Evolutionary conservation across 2,888 invertebrate genomes (phyloP).

Genomic region (Hirtodrosophila confusa): DNA sequence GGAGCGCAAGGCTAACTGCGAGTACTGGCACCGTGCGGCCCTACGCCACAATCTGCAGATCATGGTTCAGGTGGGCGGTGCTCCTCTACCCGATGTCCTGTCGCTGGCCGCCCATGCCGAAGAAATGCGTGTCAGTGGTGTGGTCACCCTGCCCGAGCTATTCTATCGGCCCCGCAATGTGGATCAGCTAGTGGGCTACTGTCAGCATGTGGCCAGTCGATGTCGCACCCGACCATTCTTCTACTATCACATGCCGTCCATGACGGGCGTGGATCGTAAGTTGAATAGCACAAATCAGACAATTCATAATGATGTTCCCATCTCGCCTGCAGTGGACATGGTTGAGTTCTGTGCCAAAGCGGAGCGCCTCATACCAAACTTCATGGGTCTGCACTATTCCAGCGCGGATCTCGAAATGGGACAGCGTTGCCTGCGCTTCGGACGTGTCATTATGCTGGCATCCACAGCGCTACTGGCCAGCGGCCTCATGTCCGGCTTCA

Average conservation of each 20-base stretch:
- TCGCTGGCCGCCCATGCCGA: constrained; percentile 88
- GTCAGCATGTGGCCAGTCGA: constrained; percentile 87
- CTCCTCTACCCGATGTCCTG: constrained; percentile 88
- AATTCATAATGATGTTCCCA: background rate
- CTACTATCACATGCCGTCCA: constrained; percentile 92
- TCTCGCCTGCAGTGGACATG: constrained; percentile 88
- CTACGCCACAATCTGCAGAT: constrained; percentile 86
- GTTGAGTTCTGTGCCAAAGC: constrained; percentile 88
- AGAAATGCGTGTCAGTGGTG: constrained; percentile 87
- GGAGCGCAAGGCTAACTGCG: constrained; percentile 88
- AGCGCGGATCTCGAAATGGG: constrained; percentile 89
- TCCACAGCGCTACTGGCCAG: constrained; percentile 88
- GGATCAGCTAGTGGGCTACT: constrained; percentile 87
- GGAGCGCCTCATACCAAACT: constrained; percentile 88
- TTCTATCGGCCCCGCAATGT: constrained; percentile 89
- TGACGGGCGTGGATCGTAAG: constrained; percentile 90
- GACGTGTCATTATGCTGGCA: constrained; percentile 87
- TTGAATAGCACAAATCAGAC: constrained; percentile 43
- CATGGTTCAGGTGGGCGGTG: constrained; percentile 90
- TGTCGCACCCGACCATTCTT: constrained; percentile 91
- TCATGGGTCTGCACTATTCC: constrained; percentile 93
- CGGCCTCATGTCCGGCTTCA: constrained; percentile 88
- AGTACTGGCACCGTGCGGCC: constrained; percentile 87
- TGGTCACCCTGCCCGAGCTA: constrained; percentile 90
- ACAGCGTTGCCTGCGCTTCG: constrained; percentile 86